Base-by-base conservation (phyloP, 1,140 invertebrate genomes). In the Epicauta chinensis region DNA sequence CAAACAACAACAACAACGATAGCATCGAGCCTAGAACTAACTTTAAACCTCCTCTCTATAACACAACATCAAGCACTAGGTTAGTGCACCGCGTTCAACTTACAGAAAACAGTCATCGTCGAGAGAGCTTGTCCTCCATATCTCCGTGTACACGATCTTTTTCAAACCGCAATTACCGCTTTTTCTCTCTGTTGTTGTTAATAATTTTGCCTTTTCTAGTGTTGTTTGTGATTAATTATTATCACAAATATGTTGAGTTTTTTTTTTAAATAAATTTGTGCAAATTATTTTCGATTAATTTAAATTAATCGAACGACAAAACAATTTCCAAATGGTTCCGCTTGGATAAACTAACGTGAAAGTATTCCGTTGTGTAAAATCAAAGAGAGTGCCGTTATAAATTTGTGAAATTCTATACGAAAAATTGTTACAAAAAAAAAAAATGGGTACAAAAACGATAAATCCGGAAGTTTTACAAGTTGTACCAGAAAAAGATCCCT, bases 401-500 rank as follows among this genome's bases (percentile, higher is more conserved):
- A 36, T 46, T 5, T 37, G 23, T 23, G 23, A 23, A 23, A 23
- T 23, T 23, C n/a, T 23, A 23, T 7, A 23, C 23, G n/a, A 23
- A 23, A 5, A 23, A 23, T 23, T 5, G 7, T 5, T 23, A 7
- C 7, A 23, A 23, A 23, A 23, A 23, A 23, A 3, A 23, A 23
- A 5, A 23, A 23, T 23, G 23, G 23, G 23, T 23, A 23, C 23
- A 15, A 51, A 44, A 13, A 55, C 48, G 54, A 67, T 65, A 60
- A 67, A 61, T 43, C 55, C 62, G 51, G 63, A 67, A 48, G 59
- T 65, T 16, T 50, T 67, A 40, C 63, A 64, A 48, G 65, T 67
- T 38, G 63, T 65, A 38, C 65, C 62, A 52, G 65, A 67, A 37
- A 61, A 66, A 49, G 64, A 67, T 66, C 74, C 37, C 60, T 78